Evolutionary conservation across 2,888 invertebrate genomes (phyloP), one percentile per base, ranked within the genome.

Genomic region (Ophion costatus): DNA sequence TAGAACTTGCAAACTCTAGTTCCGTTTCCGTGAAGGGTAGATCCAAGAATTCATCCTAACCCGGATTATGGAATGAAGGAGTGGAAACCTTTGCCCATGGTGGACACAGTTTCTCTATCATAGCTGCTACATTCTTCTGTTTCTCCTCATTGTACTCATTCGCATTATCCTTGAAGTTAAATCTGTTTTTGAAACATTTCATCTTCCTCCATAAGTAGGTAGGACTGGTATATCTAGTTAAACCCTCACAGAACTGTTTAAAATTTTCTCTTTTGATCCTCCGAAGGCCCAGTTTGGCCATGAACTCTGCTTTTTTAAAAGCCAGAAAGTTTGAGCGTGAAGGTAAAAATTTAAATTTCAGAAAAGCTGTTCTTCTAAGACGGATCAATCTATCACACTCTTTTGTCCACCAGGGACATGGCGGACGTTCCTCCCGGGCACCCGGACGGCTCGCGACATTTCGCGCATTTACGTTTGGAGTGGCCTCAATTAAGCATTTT

Each of bases 181-280:
- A 80, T 17, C 73, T 79, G 66, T 83, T 83, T 59, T 79, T 83
- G 3, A 83, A 79, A 24, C 79, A 66, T 74, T 74, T 83, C 0
- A 82, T 17, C 33, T 67, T 83, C 7, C 38, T 63, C 80, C 83
- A 80, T 22, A 80, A 11, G 80, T 66, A 82, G 5, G 45, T 24
- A 2, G 79, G 64, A 22, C 56, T 78, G 3, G 73, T 71, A 22
- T 79, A n/a, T 20, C 59, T 80, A 24, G 71, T 69, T 22, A 77
- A 42, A 20, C 24, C 51, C 7, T 66, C 74, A 10, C 71, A 78
- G 10, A 78, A 83, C 7, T 17, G 29, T 20, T 64, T 29, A 20
- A 74, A 83, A n/a, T 29, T 38, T 11, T 83, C 80, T 59, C n/a
- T 56, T 38, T 83, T 83, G 4, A 71, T 74, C 29, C 45, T 71